phyloP scores from a whole-genome alignment of 2,797 vertebrate genomes.

The Lacerta bilineata region DNA sequence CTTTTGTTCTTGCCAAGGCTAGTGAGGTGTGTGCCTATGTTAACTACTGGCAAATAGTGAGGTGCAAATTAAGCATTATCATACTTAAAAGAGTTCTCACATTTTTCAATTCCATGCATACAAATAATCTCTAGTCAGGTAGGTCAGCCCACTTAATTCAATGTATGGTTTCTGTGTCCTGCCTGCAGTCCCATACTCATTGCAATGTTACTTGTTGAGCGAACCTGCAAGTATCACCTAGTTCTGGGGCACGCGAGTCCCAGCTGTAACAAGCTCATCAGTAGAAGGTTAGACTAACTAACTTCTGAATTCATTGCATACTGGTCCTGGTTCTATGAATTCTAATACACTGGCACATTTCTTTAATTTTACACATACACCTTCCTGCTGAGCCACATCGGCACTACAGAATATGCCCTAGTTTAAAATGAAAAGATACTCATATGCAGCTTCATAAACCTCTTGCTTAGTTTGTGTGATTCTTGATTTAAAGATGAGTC shows the following conservation, averaged over 20 bases:
- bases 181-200: background rate
- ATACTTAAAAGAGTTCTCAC: background rate
- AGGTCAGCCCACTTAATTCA: background rate
- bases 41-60: background rate
- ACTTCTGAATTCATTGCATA: background rate
- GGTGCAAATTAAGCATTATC: background rate
- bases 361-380: background rate
- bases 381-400: background rate
- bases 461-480: conserved; percentile 16
- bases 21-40: too few relatives aligned
- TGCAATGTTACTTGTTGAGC: background rate
- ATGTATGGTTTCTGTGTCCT: background rate
- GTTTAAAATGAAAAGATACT: background rate
- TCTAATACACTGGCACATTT: background rate
- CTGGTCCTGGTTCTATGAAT: background rate
- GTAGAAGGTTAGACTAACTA: background rate
- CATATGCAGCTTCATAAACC: background rate
- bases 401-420: background rate
- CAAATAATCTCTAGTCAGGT: background rate
- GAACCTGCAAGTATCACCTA: background rate
- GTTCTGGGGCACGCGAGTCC: background rate
- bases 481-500: background rate
- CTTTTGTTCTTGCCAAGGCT: too few relatives aligned
- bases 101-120: background rate
- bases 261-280: background rate